Percentiles rank a stretch among this genome's conserved stretches.
Evolutionary conservation across 2,113 vertebrate species (phyloP).

Genomic region (Proterorhinus semilunaris): DNA sequence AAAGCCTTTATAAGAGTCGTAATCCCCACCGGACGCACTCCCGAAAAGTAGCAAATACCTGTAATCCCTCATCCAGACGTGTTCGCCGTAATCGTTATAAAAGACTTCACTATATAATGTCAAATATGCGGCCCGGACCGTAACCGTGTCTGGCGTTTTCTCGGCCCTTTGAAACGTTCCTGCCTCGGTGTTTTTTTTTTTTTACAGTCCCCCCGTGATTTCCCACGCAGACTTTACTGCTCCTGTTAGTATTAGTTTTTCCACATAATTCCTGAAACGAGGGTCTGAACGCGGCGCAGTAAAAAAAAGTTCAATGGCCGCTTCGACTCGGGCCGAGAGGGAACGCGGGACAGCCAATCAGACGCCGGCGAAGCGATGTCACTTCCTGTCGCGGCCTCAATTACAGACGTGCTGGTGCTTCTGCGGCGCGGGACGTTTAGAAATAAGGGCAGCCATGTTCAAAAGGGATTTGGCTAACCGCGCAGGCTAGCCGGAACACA

Average conservation of each 20-base stretch:
- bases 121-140: too few species aligned
- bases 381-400: constrained; percentile 63
- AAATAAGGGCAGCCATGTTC: neutral
- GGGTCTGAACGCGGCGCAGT: constrained; percentile 34
- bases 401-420: constrained; percentile 34
- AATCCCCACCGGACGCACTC: too few species aligned
- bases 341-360: constrained; percentile 57
- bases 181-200: neutral
- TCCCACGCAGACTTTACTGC: constrained; percentile 23
- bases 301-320: constrained; percentile 53
- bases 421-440: neutral
- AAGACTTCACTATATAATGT: too few species aligned
- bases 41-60: too few species aligned
- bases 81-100: too few species aligned
- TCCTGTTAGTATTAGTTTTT: constrained; percentile 1
- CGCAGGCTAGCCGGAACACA: too few species aligned
- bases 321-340: constrained; percentile 36
- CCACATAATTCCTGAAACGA: constrained; percentile 36
- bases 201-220: neutral
- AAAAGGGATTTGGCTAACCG: too few species aligned
- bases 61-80: too few species aligned
- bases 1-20: too few species aligned
- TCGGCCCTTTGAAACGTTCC: neutral
- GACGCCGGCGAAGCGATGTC: constrained; percentile 61
- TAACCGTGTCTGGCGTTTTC: neutral